Evolutionary conservation across 30 jellyfish, hydroid and myxozoan genomes (phyloP), one percentile per base, ranked within the genome.

Genomic region (Aurelia sp.): DNA sequence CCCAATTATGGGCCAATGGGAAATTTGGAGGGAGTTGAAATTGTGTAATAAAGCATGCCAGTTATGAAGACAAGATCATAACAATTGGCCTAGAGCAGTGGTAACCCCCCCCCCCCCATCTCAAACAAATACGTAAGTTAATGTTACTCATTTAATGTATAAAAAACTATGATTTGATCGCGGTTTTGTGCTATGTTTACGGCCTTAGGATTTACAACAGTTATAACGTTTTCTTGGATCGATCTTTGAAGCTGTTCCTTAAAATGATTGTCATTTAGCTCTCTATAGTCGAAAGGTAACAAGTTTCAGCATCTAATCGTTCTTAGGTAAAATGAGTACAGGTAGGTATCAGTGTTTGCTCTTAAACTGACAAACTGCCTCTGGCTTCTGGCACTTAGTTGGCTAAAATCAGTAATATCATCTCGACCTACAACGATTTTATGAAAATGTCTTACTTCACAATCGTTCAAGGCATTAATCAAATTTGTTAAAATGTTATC

Each of bases 171-270:
- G 61, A 31, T 68, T 68, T 68, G 79, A 7, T 68, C 60, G 60
- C 60, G 79, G 61, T 68, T 27, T 68, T 68, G 58, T 21, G 79
- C 79, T 68, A 68, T 62, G 11, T 68, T 68, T 33, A 68, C 65
- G 27, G 79, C 60, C 60, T 68, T 68, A 68, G 79, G 79, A 68
- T 68, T 68, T 68, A 68, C 61, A 68, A 68, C 79, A 68, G 79
- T 68, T 3, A 68, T 68, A 68, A 10, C 60, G 62, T 68, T 68
- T 68, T 22, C 79, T 68, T 68, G 61, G 60, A 68, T 68, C 30
- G 79, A 68, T 68, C 30, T 68, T 68, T 68, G 58, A 35, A 35
- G 47, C 47, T 31, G 2, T 68, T 68, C 60, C 79, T 68, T 68
- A 68, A 68, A 68, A 68, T 68, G 79, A 68, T 68, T 68, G 79